Evolutionary conservation across 2,113 vertebrate genomes (phyloP), one percentile per base, ranked within the genome.

Genomic region (Pontoporia blainvillei): DNA sequence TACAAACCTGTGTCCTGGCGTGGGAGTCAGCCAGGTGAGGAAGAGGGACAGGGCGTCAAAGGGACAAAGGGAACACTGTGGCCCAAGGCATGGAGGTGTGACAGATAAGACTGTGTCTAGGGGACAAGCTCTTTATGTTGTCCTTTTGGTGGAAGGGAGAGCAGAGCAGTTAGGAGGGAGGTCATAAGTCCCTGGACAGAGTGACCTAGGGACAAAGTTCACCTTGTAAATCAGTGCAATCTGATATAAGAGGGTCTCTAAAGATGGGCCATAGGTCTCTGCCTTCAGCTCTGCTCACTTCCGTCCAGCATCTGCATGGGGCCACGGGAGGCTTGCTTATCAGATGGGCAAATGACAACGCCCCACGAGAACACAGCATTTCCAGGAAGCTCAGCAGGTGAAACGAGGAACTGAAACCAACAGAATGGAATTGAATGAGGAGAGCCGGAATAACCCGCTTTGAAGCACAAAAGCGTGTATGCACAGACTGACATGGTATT

Each of bases 71-170:
- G 2, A 15, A 27, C 15, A 0, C 44, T 2, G 3, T 57, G 36
- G 73, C 54, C 20, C 3, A 41, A 57, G 23, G 69, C 36, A 0
- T 0, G 23, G 84, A 36, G 78, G 73, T 27, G 64, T 41, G 90
- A 64, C 54, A 2, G 79, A 1, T 0, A 1, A 15, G 2, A 0
- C 25, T 1, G 15, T 9, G n/a, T 21, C 8, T 7, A 17, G n/a
- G 73, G 36, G 67, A 7, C 25, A 46, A 52, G 82, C 12, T 79
- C 20, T 39, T 15, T 3, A 1, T 0, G 15, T 14, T 20, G 57
- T 8, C 23, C 67, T 62, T 20, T 57, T 2, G 27, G 71, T 0
- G 11, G 31, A 36, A 11, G 4, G 25, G 34, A 61, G 67, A 61
- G n/a, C 23, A 0, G 23, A n/a, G 64, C 20, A 14, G 8, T 1